phyloP scores from a whole-genome alignment of 2,113 vertebrate species.

The Coturnix japonica region DNA sequence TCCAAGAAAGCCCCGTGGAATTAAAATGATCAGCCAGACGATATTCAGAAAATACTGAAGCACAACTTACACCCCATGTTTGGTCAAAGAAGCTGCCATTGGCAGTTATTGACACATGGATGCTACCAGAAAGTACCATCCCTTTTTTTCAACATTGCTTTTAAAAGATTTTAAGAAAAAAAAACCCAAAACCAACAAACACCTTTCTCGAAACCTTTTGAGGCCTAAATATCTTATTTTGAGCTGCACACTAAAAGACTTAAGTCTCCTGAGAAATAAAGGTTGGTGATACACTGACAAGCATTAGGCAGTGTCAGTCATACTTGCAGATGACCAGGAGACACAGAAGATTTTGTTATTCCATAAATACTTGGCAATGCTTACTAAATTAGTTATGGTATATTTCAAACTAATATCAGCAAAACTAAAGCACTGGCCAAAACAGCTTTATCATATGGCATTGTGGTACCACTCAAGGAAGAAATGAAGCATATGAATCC shows the following conservation, averaged over 20 bases:
- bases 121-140: accelerated
- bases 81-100: background rate
- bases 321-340: background rate
- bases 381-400: background rate
- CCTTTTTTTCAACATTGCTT: background rate
- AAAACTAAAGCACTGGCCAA: background rate
- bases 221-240: background rate
- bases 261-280: background rate
- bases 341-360: background rate
- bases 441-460: background rate
- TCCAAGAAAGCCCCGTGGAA: background rate
- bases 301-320: background rate
- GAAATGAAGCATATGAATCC: background rate
- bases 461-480: background rate
- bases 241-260: background rate
- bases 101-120: background rate
- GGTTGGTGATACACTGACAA: background rate
- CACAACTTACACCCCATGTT: background rate
- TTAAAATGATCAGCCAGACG: background rate
- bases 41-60: background rate
- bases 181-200: too few species aligned
- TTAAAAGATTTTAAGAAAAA: background rate
- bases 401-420: background rate
- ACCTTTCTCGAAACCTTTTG: background rate
- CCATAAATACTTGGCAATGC: background rate